phyloP scores from a whole-genome alignment of 1,140 invertebrate species.

The Mizuhopecten yessoensis region DNA sequence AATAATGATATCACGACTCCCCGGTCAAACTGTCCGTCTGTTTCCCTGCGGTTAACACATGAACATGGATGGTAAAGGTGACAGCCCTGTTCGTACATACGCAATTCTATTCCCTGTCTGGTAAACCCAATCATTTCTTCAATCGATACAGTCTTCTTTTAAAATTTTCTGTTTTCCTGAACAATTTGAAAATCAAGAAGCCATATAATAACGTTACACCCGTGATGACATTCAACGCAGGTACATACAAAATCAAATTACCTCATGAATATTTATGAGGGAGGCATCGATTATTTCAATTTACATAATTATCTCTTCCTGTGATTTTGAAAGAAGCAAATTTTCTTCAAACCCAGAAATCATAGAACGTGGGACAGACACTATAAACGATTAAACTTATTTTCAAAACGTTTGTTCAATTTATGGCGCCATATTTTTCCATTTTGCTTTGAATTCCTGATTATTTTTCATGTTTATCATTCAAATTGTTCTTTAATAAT shows the following conservation, averaged over 20 bases:
- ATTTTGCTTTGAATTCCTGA: background rate
- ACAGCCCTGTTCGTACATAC: background rate
- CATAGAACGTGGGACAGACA: background rate
- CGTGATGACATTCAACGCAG: background rate
- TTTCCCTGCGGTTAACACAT: background rate
- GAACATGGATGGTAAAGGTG: background rate
- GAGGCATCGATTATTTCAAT: background rate
- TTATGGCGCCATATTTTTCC: background rate
- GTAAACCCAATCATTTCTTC: background rate
- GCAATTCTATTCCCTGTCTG: background rate
- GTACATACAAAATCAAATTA: constrained; percentile 28
- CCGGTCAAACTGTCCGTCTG: background rate
- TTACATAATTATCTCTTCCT: background rate
- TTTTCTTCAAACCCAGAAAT: background rate
- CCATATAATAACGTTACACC: background rate
- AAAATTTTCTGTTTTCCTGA: background rate
- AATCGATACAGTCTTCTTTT: background rate
- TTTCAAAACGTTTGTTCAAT: background rate
- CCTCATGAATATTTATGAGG: background rate
- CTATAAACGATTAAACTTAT: background rate
- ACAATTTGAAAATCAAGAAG: background rate
- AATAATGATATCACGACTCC: too few species aligned
- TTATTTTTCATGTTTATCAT: background rate
- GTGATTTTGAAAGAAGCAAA: background rate
- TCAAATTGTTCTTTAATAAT: constrained; percentile 23